Evolutionary conservation across 2,888 invertebrate species (phyloP).

Genomic region (Nephrotoma appendiculata): DNA sequence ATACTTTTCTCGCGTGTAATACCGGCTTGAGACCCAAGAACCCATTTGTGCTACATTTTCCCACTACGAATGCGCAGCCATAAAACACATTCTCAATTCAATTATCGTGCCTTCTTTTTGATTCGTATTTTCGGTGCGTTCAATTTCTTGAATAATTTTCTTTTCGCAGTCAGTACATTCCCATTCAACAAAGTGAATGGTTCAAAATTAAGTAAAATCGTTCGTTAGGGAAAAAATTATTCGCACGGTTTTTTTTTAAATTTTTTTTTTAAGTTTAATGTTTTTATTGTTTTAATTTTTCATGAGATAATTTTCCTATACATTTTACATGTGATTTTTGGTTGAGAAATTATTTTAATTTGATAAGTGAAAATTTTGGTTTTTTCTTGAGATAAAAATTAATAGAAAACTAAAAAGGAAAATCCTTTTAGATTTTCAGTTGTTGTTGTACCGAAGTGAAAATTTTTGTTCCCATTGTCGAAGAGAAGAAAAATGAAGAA

Average conservation of each 20-base stretch:
- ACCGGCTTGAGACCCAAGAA: too few relatives aligned
- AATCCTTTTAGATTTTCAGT: neutral
- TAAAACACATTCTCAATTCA: neutral
- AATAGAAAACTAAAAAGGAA: neutral
- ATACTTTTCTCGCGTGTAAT: too few relatives aligned
- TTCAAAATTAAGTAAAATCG: neutral
- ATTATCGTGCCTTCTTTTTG: neutral
- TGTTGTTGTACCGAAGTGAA: neutral
- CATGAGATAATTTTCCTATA: neutral
- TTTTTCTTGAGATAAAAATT: neutral
- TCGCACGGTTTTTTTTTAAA: neutral
- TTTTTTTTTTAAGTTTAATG: too few relatives aligned
- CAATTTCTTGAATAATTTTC: neutral
- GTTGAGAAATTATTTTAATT: neutral
- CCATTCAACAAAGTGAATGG: neutral
- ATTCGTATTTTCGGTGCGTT: neutral
- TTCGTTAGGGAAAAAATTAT: neutral
- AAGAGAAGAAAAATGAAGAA: neutral
- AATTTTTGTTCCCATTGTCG: neutral
- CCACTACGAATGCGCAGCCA: neutral
- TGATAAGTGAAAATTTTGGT: neutral
- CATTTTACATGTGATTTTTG: neutral
- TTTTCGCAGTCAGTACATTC: neutral
- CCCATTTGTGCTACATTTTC: neutral
- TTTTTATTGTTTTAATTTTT: neutral